These are phyloP conservation scores for Reticulitermes lucifugus DNA, from an alignment of 2,888 invertebrate species.

Conservation along the genomic window DNA sequence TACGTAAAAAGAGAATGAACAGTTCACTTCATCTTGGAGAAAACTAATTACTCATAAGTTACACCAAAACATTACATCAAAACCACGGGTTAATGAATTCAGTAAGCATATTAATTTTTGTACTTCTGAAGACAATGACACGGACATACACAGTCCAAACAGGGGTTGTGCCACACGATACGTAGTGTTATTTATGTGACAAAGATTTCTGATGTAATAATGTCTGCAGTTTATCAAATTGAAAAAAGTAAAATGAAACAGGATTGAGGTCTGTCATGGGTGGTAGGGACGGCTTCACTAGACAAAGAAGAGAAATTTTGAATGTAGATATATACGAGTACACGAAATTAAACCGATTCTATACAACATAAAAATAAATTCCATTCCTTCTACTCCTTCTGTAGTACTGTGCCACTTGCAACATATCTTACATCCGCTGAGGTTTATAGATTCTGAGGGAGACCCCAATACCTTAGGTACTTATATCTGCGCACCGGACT, in stretches of 20 bases:
- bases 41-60: too few species aligned
- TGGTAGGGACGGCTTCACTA: not conserved
- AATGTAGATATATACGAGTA: slow-evolving; percentile 13
- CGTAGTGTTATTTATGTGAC: too few species aligned
- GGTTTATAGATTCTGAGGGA: not conserved
- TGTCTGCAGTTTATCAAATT: not conserved
- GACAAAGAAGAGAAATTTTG: not conserved
- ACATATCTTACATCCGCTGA: not conserved
- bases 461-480: slow-evolving; percentile 21
- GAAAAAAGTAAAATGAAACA: not conserved
- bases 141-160: too few species aligned
- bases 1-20: too few species aligned
- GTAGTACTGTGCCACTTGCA: not conserved
- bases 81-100: too few species aligned
- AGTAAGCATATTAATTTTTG: too few species aligned
- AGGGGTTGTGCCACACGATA: too few species aligned
- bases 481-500: not conserved
- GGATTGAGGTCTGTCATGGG: not conserved
- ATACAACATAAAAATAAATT: slow-evolving; percentile 3
- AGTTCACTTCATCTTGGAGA: too few species aligned
- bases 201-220: not conserved
- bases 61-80: too few species aligned
- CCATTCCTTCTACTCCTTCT: not conserved
- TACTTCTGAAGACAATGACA: too few species aligned
- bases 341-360: slow-evolving; percentile 2